Evolutionary conservation across 2,888 invertebrate genomes (phyloP).

Genomic region (Eupithecia pulchellata): DNA sequence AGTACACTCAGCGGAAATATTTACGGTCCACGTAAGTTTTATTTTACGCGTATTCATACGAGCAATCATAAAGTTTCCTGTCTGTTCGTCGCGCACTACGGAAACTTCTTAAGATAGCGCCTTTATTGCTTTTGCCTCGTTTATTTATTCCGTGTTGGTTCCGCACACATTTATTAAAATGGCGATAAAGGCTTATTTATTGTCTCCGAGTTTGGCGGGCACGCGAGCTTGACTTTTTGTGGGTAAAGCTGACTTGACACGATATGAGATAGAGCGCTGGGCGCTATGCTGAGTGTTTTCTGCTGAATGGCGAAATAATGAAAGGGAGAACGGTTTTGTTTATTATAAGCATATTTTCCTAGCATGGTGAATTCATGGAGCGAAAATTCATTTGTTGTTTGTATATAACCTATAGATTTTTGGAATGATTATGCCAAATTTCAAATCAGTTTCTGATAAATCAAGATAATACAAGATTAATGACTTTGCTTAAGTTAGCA

Average conservation of each 20-base stretch:
- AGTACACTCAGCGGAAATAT: slow-evolving; percentile 38
- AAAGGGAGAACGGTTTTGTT: slow-evolving; percentile 12
- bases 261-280: slow-evolving; percentile 41
- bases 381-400: no score
- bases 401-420: no score
- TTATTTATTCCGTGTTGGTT: slow-evolving; percentile 76
- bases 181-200: slow-evolving; percentile 82
- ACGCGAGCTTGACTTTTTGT: slow-evolving; percentile 65
- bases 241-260: slow-evolving; percentile 46
- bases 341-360: background rate
- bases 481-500: no score
- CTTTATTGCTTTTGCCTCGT: slow-evolving; percentile 67
- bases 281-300: slow-evolving; percentile 20
- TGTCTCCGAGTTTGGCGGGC: slow-evolving; percentile 72
- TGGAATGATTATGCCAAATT: no score
- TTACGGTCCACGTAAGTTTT: slow-evolving; percentile 45
- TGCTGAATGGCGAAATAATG: slow-evolving; percentile 22
- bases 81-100: slow-evolving; percentile 53
- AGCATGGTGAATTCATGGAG: background rate
- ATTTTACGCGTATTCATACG: slow-evolving; percentile 57
- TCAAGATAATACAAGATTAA: no score
- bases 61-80: slow-evolving; percentile 61
- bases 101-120: slow-evolving; percentile 61
- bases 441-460: no score
- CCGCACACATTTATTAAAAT: slow-evolving; percentile 81